phyloP scores from a whole-genome alignment of 2,888 invertebrate genomes.

The Torymus texanus region DNA sequence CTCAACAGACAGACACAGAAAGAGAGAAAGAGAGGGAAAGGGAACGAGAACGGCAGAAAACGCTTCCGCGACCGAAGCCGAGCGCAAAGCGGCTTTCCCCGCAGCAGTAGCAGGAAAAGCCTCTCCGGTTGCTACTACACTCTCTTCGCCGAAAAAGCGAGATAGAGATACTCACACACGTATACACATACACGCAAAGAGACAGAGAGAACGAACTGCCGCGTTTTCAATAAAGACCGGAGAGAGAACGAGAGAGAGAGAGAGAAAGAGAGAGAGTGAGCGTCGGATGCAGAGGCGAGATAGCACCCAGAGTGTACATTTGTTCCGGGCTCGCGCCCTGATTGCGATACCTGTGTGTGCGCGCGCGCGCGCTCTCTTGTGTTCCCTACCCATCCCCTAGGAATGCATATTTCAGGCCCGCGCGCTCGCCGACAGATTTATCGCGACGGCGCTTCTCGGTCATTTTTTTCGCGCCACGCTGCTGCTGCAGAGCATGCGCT shows the following conservation, averaged over 20 bases:
- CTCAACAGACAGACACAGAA: too few relatives aligned
- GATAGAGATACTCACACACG: background rate
- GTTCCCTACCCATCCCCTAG: background rate
- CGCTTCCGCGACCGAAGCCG: constrained; percentile 2
- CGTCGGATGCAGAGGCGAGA: background rate
- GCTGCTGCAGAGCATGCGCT: constrained; percentile 5
- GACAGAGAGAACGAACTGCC: background rate
- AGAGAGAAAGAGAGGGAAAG: background rate
- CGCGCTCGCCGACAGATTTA: constrained; percentile 68
- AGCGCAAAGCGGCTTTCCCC: constrained; percentile 37
- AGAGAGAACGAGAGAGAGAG: background rate
- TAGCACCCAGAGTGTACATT: constrained; percentile 61
- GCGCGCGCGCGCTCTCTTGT: constrained; percentile 45
- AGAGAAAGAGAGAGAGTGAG: background rate
- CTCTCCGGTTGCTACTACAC: too few relatives aligned
- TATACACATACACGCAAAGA: background rate
- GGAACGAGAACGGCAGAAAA: background rate
- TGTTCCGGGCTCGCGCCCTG: constrained; percentile 69
- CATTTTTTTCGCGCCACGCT: constrained; percentile 41
- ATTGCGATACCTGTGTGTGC: constrained; percentile 63
- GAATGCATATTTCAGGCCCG: constrained; percentile 70
- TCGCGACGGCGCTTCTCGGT: constrained; percentile 59
- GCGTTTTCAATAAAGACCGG: constrained; percentile 41
- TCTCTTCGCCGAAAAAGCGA: background rate
- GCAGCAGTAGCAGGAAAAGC: background rate